Evolutionary conservation across 2,113 vertebrate species (phyloP).

Genomic region (Callaeas wilsoni): DNA sequence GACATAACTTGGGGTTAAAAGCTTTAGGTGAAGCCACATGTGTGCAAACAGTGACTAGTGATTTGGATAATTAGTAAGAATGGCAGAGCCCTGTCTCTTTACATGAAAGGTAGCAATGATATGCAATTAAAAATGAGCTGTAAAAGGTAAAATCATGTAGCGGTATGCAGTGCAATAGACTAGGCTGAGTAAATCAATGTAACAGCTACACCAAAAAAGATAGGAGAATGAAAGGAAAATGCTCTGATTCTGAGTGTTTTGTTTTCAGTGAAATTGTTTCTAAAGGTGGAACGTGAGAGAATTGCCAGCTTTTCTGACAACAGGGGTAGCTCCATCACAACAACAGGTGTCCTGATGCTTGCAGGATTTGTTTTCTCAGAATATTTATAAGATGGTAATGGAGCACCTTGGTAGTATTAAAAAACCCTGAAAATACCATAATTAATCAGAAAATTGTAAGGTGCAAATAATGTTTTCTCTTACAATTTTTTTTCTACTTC

Average conservation of each 20-base stretch:
- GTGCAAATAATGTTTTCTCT: not conserved
- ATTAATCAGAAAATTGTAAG: not conserved
- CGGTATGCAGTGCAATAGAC: not conserved
- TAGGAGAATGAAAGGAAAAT: not conserved
- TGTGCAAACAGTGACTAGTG: constrained; percentile 50
- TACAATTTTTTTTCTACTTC: not conserved
- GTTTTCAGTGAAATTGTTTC: not conserved
- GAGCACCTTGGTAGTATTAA: not conserved
- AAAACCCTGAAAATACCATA: not conserved
- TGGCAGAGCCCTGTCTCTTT: constrained; percentile 70
- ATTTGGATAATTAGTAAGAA: constrained; percentile 77
- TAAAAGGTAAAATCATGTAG: constrained; percentile 30
- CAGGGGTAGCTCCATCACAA: not conserved
- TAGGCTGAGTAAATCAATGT: constrained; percentile 7
- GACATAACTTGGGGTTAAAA: constrained; percentile 69
- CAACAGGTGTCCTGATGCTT: not conserved
- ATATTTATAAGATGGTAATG: not conserved
- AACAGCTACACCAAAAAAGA: not conserved
- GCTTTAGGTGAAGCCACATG: constrained; percentile 73
- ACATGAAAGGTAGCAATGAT: constrained; percentile 69
- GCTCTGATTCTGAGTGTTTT: not conserved
- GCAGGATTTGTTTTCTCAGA: not conserved
- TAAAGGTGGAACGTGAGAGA: not conserved
- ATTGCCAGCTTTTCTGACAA: not conserved
- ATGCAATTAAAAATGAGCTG: constrained; percentile 71